phyloP scores from a whole-genome alignment of 2,888 invertebrate species.

The Lithosia quadra region DNA sequence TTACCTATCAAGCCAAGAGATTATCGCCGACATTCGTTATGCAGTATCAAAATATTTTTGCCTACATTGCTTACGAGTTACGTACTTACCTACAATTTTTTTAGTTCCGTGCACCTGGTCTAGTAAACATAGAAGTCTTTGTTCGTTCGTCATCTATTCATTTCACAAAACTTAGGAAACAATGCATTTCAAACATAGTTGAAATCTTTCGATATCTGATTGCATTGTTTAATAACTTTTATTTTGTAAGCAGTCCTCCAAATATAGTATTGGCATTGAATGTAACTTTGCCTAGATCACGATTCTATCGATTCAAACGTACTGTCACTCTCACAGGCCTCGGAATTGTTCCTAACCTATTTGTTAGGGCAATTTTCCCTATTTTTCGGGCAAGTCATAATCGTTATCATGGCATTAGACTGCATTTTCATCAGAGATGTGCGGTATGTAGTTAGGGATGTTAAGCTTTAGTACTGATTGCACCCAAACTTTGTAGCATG shows the following conservation, averaged over 20 bases:
- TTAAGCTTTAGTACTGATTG: too few species aligned
- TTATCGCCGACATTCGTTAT: too few species aligned
- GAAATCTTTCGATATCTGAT: conserved; percentile 4
- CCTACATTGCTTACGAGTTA: too few species aligned
- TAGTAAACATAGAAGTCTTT: background rate
- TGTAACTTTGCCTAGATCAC: background rate
- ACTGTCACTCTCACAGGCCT: background rate
- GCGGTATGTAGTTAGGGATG: too few species aligned
- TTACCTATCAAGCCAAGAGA: too few species aligned
- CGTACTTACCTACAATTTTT: background rate
- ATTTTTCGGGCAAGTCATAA: too few species aligned
- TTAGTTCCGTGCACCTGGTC: background rate
- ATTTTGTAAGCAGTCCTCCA: background rate
- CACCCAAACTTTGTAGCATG: too few species aligned
- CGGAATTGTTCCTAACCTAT: too few species aligned
- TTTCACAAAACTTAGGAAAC: conserved; percentile 4
- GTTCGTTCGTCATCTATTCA: background rate
- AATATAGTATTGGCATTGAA: background rate
- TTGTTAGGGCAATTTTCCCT: background rate
- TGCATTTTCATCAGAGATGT: too few species aligned
- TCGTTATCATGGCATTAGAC: too few species aligned
- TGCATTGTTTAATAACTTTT: background rate
- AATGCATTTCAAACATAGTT: conserved; percentile 2
- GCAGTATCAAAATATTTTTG: too few species aligned
- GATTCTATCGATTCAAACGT: background rate